These are phyloP conservation scores for Drosophila bipectinata DNA, from an alignment of 1,140 invertebrate genomes.

Conservation along the genomic window DNA sequence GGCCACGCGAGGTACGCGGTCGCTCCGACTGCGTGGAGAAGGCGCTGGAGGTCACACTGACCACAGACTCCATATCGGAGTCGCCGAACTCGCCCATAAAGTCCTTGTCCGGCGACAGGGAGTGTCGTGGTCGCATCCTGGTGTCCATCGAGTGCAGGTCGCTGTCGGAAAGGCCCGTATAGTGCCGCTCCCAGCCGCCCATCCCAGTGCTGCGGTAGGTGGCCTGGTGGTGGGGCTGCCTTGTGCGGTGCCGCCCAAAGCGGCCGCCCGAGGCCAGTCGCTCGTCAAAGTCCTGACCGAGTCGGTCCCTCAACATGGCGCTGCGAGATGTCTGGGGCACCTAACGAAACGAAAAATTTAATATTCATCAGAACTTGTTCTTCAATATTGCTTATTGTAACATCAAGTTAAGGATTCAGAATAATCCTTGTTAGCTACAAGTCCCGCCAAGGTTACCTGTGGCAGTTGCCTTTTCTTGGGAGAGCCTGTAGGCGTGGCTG, in stretches of 20 bases:
- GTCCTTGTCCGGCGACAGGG: conserved; percentile 89
- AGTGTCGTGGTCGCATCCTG: conserved; percentile 85
- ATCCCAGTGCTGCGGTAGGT: conserved; percentile 89
- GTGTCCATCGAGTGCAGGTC: conserved; percentile 88
- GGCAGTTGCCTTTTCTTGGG: conserved; percentile 98
- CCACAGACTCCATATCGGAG: conserved; percentile 95
- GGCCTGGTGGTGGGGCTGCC: conserved; percentile 86
- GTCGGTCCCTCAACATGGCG: conserved; percentile 88
- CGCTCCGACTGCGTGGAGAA: conserved; percentile 96
- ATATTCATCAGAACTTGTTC: not conserved
- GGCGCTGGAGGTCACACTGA: conserved; percentile 93
- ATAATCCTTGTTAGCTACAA: not conserved
- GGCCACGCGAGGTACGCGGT: conserved; percentile 89
- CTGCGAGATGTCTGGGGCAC: conserved; percentile 81
- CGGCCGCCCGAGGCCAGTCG: conserved; percentile 86
- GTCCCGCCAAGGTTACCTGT: conserved; percentile 87
- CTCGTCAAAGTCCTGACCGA: conserved; percentile 93
- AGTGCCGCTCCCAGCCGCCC: conserved; percentile 90
- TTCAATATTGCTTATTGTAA: not conserved
- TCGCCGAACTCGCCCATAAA: conserved; percentile 89
- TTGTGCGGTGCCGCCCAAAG: conserved; percentile 88
- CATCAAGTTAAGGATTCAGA: not conserved
- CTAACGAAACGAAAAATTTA: conserved; percentile 16
- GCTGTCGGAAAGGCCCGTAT: conserved; percentile 92
- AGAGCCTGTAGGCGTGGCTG: conserved; percentile 96